Conservation (phyloP, 2,113 vertebrate genomes). For the Epinephelus cyanopodus region DNA sequence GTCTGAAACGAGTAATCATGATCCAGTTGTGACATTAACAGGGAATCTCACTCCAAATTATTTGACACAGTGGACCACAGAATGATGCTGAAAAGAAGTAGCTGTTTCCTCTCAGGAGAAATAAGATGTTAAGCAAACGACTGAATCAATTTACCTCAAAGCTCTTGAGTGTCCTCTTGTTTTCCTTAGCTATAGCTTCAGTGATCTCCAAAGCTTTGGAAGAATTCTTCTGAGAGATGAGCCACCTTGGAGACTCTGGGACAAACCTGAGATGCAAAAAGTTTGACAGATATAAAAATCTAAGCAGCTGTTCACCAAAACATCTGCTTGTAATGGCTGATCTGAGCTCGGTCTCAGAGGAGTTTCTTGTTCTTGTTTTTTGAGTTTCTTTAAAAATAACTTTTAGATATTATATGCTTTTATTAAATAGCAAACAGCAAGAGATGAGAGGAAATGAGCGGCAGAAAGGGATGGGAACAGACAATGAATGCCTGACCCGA, state of each 20-base stretch:
- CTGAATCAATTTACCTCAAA: constrained; percentile 81
- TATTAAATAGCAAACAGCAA: too few relatives aligned
- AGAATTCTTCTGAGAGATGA: constrained; percentile 88
- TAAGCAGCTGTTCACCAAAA: not conserved
- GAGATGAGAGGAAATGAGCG: too few relatives aligned
- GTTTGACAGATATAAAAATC: not conserved
- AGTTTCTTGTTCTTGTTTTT: too few relatives aligned
- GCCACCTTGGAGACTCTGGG: constrained; percentile 96
- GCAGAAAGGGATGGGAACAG: too few relatives aligned
- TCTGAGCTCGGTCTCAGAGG: not conserved
- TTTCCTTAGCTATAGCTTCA: constrained; percentile 88
- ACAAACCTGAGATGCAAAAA: constrained; percentile 85
- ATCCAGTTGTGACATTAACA: not conserved
- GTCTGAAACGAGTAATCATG: constrained; percentile 72
- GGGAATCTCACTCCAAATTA: not conserved
- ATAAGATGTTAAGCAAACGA: not conserved
- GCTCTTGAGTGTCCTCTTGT: constrained; percentile 83
- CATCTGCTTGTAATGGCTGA: not conserved
- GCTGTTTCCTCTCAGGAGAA: not conserved
- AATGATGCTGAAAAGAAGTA: not conserved
- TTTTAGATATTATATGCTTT: too few relatives aligned
- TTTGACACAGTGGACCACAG: not conserved
- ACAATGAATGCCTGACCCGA: too few relatives aligned
- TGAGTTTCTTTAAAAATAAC: too few relatives aligned
- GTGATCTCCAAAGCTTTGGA: constrained; percentile 87